Base-by-base conservation (phyloP, 2,113 vertebrate genomes). In the Nothobranchius furzeri region DNA sequence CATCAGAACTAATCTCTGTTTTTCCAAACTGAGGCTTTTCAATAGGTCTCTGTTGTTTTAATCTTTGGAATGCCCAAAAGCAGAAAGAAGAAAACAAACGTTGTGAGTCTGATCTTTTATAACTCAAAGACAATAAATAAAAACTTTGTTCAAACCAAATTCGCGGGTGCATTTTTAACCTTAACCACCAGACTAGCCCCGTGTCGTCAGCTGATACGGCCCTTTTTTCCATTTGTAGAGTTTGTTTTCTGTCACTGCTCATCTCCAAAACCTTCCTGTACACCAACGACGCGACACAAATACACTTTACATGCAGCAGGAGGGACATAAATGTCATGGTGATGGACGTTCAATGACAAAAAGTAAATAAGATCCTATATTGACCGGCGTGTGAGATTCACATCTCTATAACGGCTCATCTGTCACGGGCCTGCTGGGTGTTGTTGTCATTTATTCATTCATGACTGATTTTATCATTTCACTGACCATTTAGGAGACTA, bases 301-400 rank as follows among this genome's bases (percentile, higher is more conserved):
- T 67, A 60, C 25, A 20, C 24, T 47, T 12, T 60, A 66, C 62
- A 65, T 37, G 60, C 64, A 62, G 54, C 13, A 3, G 56, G 52
- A 62, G 59, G 58, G 35, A 53, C 71, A 74, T 70, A 52, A 78
- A 73, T 60, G 57, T 75, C 78, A 78, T 60, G 9, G 17, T 83
- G 69, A 79, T 79, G 61, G 70, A 78, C 12, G 47, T 48, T 73
- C 53, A 60, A 42, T 51, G 56, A 52, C 58, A 10, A 68, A 56
- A 76, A 53, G 48, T 70, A 55, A 71, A 81, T 72, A 70, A 68
- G 50, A 65, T 72, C 57, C 54, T 48, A 47, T 64, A 68, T 20
- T 68, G 60, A 69, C 42, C 14, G 2, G 24, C 15, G 24, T 56
- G 66, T 0, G 53, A 67, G 65, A 64, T 55, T 67, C 61, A 52